Conservation (phyloP, 2,888 invertebrate species). For the Chloromyia formosa region DNA sequence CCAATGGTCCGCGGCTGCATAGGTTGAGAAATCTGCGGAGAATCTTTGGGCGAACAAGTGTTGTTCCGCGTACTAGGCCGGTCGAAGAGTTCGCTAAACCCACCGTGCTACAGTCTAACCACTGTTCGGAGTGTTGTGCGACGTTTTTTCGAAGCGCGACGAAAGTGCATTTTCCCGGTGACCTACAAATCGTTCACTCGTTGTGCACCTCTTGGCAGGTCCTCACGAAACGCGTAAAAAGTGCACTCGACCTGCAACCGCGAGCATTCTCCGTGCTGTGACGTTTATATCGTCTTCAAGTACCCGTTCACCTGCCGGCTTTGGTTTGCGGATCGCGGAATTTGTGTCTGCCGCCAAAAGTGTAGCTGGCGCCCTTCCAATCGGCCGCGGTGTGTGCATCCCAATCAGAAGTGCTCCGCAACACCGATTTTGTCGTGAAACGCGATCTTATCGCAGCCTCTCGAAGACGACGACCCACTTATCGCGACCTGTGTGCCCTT, state of each 20-base stretch:
- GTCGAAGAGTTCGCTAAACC: too few species aligned
- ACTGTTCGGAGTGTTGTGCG: neutral
- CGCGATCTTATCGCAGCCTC: neutral
- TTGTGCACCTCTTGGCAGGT: neutral
- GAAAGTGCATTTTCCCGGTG: conserved; percentile 19
- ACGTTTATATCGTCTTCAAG: neutral
- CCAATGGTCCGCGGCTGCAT: neutral
- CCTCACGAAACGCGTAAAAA: neutral
- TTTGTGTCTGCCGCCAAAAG: conserved; percentile 19
- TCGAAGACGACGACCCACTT: neutral
- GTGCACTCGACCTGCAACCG: neutral
- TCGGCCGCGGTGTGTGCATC: neutral
- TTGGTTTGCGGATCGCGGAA: neutral
- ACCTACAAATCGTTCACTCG: conserved; percentile 8
- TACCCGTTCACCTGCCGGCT: conserved; percentile 4
- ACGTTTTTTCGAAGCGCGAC: neutral
- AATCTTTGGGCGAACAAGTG: too few species aligned
- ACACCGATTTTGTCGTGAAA: too few species aligned
- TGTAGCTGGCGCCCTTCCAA: neutral
- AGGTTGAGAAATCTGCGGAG: neutral
- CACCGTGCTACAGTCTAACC: too few species aligned
- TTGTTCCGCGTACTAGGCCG: too few species aligned
- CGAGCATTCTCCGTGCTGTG: neutral
- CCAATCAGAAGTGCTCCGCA: neutral
- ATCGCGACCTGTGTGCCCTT: neutral